phyloP scores from a whole-genome alignment of 2,113 vertebrate genomes.

The Cisticola juncidis region DNA sequence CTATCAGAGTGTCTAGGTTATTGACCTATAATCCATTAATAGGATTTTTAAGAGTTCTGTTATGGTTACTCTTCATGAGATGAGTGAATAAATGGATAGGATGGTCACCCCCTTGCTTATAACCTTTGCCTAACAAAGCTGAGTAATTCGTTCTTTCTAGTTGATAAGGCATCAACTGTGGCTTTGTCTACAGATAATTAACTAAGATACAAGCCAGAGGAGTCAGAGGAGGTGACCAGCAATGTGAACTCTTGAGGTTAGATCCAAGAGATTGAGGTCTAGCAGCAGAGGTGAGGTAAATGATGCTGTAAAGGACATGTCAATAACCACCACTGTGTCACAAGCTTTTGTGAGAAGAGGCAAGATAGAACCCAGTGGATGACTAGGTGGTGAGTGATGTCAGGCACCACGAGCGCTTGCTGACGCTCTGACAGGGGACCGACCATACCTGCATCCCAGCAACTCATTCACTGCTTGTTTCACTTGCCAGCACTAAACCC shows the following conservation, averaged over 20 bases:
- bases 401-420: background rate
- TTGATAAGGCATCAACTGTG: conserved; percentile 41
- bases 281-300: conserved; percentile 9
- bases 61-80: conserved; percentile 33
- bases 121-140: conserved; percentile 62
- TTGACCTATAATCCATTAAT: conserved; percentile 66
- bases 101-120: conserved; percentile 21
- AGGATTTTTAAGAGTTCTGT: conserved; percentile 56
- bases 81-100: conserved; percentile 45
- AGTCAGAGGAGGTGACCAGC: conserved; percentile 1
- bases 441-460: background rate
- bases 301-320: background rate
- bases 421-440: background rate
- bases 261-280: background rate
- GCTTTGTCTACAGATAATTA: conserved; percentile 58
- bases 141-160: conserved; percentile 54
- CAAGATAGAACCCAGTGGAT: background rate
- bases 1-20: background rate
- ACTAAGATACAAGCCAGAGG: background rate
- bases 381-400: background rate
- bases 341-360: rapidly evolving
- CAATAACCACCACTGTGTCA: background rate
- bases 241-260: conserved; percentile 4
- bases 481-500: background rate
- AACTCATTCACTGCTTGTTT: background rate